These are phyloP conservation scores for Cydia amplana DNA, from an alignment of 1,140 invertebrate species.

Conservation along the genomic window DNA sequence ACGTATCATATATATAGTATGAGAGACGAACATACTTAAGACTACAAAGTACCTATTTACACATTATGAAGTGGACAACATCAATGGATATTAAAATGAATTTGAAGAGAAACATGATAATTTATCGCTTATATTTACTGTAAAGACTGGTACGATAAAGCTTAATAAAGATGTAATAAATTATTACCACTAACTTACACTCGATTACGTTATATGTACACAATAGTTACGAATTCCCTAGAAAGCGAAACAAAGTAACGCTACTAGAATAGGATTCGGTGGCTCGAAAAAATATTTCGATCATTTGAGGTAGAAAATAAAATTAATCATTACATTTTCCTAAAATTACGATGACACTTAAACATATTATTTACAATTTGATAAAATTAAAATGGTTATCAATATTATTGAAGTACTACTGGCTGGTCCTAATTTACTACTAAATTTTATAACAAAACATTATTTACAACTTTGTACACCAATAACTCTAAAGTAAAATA, in stretches of 20 bases:
- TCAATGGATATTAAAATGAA: conserved; percentile 20
- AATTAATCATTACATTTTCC: conserved; percentile 27
- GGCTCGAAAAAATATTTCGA: conserved; percentile 38
- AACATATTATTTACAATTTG: conserved; percentile 8
- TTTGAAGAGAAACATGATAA: conserved; percentile 30
- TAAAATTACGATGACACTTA: conserved; percentile 1
- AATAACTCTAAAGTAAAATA: conserved; percentile 61
- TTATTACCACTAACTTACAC: conserved; percentile 56
- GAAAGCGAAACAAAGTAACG: conserved; percentile 3
- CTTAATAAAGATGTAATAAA: conserved; percentile 72
- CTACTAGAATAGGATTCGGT: conserved; percentile 27
- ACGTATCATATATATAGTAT: conserved; percentile 25
- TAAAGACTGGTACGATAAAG: conserved; percentile 44
- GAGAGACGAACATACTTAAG: conserved; percentile 17
- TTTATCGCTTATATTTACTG: conserved; percentile 18
- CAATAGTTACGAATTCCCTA: conserved; percentile 5
- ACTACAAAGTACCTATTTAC: conserved; percentile 12
- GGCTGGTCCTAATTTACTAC: conserved; percentile 18
- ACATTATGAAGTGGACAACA: conserved; percentile 19
- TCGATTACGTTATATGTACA: conserved; percentile 7
- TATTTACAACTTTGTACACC: conserved; percentile 73
- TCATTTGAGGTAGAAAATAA: conserved; percentile 54
- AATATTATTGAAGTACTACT: conserved; percentile 25
- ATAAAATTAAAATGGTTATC: conserved; percentile 19
- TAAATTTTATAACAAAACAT: conserved; percentile 54